phyloP scores from a whole-genome alignment of 2,797 vertebrate species.

The Coregonus suidteri region DNA sequence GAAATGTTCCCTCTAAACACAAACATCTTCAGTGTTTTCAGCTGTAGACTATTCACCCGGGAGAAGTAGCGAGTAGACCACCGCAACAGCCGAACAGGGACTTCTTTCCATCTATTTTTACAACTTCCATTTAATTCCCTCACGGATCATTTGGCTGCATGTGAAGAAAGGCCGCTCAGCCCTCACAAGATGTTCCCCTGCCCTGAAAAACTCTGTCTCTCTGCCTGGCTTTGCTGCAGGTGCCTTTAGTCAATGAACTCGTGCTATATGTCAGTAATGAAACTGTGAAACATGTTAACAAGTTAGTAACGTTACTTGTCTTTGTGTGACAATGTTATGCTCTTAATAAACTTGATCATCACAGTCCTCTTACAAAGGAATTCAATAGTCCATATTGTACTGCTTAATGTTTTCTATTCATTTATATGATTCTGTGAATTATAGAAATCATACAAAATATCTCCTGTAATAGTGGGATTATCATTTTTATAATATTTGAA shows the following conservation, averaged over 20 bases:
- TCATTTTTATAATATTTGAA: not conserved
- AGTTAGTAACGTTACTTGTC: not conserved
- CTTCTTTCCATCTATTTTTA: constrained; percentile 63
- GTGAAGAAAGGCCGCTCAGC: constrained; percentile 49
- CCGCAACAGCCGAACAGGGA: constrained; percentile 53
- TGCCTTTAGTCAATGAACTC: constrained; percentile 23
- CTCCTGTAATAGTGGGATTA: too few species aligned
- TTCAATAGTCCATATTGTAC: not conserved
- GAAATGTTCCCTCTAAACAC: constrained; percentile 59
- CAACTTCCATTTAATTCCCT: constrained; percentile 57
- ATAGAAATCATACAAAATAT: too few species aligned
- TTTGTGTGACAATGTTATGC: not conserved
- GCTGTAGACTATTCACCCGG: constrained; percentile 55
- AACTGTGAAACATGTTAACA: not conserved
- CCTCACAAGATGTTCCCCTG: constrained; percentile 58
- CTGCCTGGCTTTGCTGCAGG: constrained; percentile 39
- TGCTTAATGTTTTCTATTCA: too few species aligned
- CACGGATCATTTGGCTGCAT: constrained; percentile 48
- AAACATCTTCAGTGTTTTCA: constrained; percentile 69
- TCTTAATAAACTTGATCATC: not conserved
- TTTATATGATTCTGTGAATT: too few species aligned
- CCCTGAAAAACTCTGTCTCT: constrained; percentile 17
- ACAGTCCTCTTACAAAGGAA: not conserved
- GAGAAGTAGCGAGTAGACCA: constrained; percentile 42
- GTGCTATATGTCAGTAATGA: not conserved